Evolutionary conservation across 2,113 vertebrate species (phyloP).

Genomic region (Leptodactylus fuscus): DNA sequence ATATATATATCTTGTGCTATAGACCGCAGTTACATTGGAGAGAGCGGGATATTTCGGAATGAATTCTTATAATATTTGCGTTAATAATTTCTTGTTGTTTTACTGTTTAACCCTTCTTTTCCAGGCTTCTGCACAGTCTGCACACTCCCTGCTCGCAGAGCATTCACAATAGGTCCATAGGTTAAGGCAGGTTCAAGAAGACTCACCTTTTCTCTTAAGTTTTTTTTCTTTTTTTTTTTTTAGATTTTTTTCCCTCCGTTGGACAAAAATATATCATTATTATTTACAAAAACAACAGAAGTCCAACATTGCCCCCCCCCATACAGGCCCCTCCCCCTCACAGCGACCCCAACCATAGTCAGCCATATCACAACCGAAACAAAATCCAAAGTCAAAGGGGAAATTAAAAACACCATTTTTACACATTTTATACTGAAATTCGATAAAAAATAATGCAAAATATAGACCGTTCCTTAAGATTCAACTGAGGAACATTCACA

Average conservation of each 20-base stretch:
- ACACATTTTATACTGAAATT: not conserved
- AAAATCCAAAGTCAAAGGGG: not conserved
- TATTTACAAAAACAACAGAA: conserved; percentile 49
- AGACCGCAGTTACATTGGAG: too few species aligned
- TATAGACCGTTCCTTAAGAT: not conserved
- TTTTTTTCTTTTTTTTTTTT: conserved; percentile 29
- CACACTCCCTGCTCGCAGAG: not conserved
- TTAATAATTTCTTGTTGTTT: too few species aligned
- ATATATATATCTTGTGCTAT: too few species aligned
- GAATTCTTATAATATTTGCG: too few species aligned
- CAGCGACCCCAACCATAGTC: too few species aligned
- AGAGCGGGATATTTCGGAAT: too few species aligned
- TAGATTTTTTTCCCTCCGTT: conserved; percentile 16
- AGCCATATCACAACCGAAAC: conserved; percentile 28
- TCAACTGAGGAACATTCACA: conserved; percentile 12
- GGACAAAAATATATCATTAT: conserved; percentile 25
- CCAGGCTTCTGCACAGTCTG: too few species aligned
- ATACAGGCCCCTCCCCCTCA: too few species aligned
- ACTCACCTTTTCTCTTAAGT: conserved; percentile 44
- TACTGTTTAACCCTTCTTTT: too few species aligned
- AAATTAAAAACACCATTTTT: not conserved
- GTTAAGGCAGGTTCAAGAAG: conserved; percentile 45
- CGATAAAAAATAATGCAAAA: not conserved
- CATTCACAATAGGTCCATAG: conserved; percentile 5
- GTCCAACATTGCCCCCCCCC: too few species aligned